These are phyloP conservation scores for Volucella inflata DNA, from an alignment of 2,888 invertebrate genomes.

Conservation along the genomic window DNA sequence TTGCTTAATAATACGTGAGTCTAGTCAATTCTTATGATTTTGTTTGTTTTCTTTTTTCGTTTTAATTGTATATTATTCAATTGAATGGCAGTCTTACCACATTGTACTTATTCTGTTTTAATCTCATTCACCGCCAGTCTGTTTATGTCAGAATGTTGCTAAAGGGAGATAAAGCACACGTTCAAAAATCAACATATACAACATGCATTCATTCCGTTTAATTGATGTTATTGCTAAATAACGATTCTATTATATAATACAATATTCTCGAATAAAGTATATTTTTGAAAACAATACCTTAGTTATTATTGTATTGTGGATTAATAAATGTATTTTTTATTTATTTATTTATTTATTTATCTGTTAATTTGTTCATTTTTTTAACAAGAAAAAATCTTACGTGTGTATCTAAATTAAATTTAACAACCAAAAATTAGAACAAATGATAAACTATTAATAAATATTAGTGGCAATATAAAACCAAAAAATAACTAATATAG, in stretches of 20 bases:
- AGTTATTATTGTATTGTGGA: not conserved
- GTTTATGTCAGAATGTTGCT: no score
- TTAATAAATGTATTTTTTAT: not conserved
- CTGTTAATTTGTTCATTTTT: not conserved
- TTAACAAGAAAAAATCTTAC: conserved; percentile 8
- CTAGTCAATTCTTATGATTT: conserved; percentile 62
- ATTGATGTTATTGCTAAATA: no score
- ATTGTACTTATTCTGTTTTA: no score
- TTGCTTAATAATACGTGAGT: conserved; percentile 45
- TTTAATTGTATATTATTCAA: not conserved
- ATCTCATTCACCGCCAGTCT: no score
- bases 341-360: not conserved
- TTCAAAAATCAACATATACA: no score
- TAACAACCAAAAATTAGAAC: conserved; percentile 33
- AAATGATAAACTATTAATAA: conserved; percentile 42
- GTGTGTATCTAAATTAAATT: conserved; percentile 25
- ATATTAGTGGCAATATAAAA: conserved; percentile 64
- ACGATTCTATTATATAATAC: no score
- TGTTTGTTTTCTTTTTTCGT: conserved; percentile 29
- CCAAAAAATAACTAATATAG: conserved; percentile 51
- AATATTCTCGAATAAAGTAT: no score
- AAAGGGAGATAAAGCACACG: no score
- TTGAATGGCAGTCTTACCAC: no score
- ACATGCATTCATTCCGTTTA: no score
- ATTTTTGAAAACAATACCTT: no score